These are phyloP conservation scores for Enchytraeus crypticus DNA, from an alignment of 2,888 invertebrate species.

Conservation along the genomic window DNA sequence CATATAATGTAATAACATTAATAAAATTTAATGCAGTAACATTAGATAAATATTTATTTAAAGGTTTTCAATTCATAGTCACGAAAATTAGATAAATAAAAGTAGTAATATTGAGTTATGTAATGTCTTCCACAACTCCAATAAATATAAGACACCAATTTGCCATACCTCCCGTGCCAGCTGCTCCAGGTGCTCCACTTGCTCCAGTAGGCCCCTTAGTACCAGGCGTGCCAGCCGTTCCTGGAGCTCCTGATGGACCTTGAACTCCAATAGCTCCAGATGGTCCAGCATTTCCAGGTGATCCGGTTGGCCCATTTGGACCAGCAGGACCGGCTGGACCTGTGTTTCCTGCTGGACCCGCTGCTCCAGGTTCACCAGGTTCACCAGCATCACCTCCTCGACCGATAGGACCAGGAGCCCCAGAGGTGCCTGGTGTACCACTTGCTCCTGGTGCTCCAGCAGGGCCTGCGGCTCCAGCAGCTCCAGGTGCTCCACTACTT, in stretches of 20 bases:
- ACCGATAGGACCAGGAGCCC: conserved; percentile 14
- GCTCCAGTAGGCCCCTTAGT: conserved; percentile 13
- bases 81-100: too few relatives aligned
- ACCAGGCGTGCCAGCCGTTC: conserved; percentile 10
- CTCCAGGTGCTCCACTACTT: neutral
- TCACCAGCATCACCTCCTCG: neutral
- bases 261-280: too few relatives aligned
- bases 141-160: too few relatives aligned
- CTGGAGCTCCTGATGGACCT: conserved; percentile 15
- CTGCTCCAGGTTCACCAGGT: conserved; percentile 10
- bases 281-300: too few relatives aligned
- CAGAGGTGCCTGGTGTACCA: conserved; percentile 11
- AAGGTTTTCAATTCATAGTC: too few relatives aligned
- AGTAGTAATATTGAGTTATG: neutral
- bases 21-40: too few relatives aligned
- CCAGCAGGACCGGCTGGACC: conserved; percentile 16
- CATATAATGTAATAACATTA: too few relatives aligned
- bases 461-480: conserved; percentile 14
- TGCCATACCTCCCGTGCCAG: conserved; percentile 8
- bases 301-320: conserved; percentile 16
- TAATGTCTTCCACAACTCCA: neutral
- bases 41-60: too few relatives aligned
- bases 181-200: conserved; percentile 14
- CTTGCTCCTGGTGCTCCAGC: too few relatives aligned
- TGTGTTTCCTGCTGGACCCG: conserved; percentile 17